phyloP scores from a whole-genome alignment of 2,797 vertebrate genomes.

The Sternarchorhynchus goeldii region DNA sequence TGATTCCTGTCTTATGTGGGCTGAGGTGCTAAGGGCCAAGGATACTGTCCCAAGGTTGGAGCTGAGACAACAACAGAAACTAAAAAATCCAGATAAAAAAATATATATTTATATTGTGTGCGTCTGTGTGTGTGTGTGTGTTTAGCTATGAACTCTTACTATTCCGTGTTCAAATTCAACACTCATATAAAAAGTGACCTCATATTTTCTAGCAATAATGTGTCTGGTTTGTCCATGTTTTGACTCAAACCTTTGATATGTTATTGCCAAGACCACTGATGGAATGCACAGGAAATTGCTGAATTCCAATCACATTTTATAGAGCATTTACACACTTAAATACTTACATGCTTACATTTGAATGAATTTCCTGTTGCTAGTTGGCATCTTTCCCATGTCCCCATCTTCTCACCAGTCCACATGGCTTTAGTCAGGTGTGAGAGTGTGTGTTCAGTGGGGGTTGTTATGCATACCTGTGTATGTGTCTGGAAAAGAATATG shows the following conservation, averaged over 20 bases:
- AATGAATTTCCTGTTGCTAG: constrained; percentile 13
- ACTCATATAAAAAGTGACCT: not conserved
- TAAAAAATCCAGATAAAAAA: not conserved
- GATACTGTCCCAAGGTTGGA: not conserved
- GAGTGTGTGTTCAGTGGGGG: constrained; percentile 31
- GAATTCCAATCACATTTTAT: not conserved
- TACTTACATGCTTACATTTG: not conserved
- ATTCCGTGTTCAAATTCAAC: too few relatives aligned
- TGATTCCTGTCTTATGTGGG: not conserved
- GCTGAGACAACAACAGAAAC: too few relatives aligned
- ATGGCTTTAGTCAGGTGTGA: constrained; percentile 29
- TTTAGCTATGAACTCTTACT: too few relatives aligned
- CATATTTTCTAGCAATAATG: not conserved
- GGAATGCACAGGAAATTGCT: not conserved
- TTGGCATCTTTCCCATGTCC: constrained; percentile 23
- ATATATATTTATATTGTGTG: too few relatives aligned
- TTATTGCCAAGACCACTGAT: not conserved
- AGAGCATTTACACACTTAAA: constrained; percentile 3
- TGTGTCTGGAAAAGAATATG: constrained; percentile 41
- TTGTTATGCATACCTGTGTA: constrained; percentile 33
- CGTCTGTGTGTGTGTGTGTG: too few relatives aligned
- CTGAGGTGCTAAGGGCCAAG: not conserved
- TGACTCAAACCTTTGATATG: not conserved
- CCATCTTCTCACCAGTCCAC: constrained; percentile 30
- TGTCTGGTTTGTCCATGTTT: not conserved